A percentile compares a stretch with the other conserved stretches of the same genome.
These are phyloP conservation scores for Pterophyllum scalare DNA, from an alignment of 2,113 vertebrate species.

Conservation along the genomic window DNA sequence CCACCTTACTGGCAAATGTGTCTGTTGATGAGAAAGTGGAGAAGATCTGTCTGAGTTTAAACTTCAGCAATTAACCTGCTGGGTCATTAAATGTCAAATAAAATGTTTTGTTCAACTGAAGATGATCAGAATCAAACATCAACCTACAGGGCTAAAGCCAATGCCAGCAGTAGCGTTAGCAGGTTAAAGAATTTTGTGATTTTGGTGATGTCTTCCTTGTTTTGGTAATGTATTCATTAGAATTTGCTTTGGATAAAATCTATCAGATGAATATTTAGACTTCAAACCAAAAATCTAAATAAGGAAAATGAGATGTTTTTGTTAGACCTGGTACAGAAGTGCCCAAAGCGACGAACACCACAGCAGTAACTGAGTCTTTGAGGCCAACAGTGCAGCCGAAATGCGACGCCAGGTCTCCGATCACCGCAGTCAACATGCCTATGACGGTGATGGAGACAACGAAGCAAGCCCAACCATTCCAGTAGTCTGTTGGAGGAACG, in stretches of 20 bases:
- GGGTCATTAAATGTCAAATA: too few species aligned
- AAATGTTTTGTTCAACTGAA: too few species aligned
- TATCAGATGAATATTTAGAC: neutral
- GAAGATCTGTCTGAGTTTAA: neutral
- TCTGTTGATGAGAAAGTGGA: slow-evolving; percentile 77
- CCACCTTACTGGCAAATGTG: slow-evolving; percentile 96
- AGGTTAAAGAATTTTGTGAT: neutral
- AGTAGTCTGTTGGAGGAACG: slow-evolving; percentile 96
- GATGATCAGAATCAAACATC: too few species aligned
- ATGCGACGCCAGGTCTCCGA: slow-evolving; percentile 94
- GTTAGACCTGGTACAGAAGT: slow-evolving; percentile 93
- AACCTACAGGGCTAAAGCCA: too few species aligned
- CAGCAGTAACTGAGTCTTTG: slow-evolving; percentile 95
- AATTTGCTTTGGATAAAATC: neutral
- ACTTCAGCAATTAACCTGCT: neutral
- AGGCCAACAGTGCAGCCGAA: slow-evolving; percentile 96
- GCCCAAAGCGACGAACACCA: slow-evolving; percentile 94
- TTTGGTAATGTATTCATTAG: neutral
- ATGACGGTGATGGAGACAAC: slow-evolving; percentile 92
- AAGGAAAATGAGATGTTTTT: neutral
- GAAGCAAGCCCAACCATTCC: slow-evolving; percentile 97
- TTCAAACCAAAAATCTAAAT: neutral
- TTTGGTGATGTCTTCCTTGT: neutral
- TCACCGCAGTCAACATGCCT: slow-evolving; percentile 92
- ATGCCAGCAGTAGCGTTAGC: too few species aligned